A percentile compares a stretch with the other conserved stretches of the same genome.
phyloP scores from a whole-genome alignment of 2,888 invertebrate species.

The Mesorhabditis sp. region DNA sequence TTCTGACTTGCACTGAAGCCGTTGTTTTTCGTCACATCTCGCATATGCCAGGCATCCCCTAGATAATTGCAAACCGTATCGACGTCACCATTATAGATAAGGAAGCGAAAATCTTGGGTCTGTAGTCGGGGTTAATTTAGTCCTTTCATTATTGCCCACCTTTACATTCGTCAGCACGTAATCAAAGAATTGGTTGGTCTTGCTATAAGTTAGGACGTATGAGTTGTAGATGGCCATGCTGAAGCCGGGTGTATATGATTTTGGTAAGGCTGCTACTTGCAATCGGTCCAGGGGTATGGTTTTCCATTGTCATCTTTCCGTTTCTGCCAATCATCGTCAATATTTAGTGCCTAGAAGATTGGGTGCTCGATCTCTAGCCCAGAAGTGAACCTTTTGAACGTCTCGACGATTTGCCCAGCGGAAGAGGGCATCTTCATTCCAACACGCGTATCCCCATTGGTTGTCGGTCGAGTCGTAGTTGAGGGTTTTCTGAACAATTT shows the following conservation, averaged over 20 bases:
- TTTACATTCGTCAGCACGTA: conserved; percentile 19
- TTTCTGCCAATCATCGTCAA: conserved; percentile 35
- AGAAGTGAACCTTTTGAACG: not conserved
- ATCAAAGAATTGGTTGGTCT: conserved; percentile 33
- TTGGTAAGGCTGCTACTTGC: conserved; percentile 30
- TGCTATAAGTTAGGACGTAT: conserved; percentile 30
- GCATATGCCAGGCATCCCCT: conserved; percentile 47
- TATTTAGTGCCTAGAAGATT: conserved; percentile 34
- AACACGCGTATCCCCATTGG: conserved; percentile 48
- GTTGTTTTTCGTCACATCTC: conserved; percentile 33
- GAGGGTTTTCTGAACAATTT: conserved; percentile 23
- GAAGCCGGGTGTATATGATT: conserved; percentile 7
- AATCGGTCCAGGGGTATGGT: conserved; percentile 29
- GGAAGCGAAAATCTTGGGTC: conserved; percentile 39
- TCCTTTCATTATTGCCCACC: conserved; percentile 4
- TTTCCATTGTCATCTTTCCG: conserved; percentile 18
- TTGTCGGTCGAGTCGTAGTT: conserved; percentile 46
- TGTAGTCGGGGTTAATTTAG: conserved; percentile 12
- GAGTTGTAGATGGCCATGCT: conserved; percentile 27
- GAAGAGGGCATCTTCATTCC: conserved; percentile 46
- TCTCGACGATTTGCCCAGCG: conserved; percentile 36
- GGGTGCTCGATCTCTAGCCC: not conserved
- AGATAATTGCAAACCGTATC: conserved; percentile 52
- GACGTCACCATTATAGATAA: conserved; percentile 49
- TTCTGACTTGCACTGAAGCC: conserved; percentile 9